These are phyloP conservation scores for Scelioninae gen. 2 DNA, from an alignment of 2,888 invertebrate species.

Conservation along the genomic window DNA sequence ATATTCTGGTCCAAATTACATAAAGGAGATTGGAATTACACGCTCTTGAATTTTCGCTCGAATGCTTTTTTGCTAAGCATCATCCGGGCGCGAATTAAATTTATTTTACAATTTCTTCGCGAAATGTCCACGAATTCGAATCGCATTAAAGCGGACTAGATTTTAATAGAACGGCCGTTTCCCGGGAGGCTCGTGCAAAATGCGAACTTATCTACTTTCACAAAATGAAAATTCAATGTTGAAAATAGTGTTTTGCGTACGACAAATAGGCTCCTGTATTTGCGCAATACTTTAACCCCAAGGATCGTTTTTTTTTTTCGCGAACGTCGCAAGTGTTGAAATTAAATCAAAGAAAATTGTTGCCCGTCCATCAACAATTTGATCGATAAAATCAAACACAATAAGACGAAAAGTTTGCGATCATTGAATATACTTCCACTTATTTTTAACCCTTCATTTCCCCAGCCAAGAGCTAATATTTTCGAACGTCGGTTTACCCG, in stretches of 20 bases:
- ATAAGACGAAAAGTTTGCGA: no score
- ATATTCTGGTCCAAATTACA: constrained; percentile 36
- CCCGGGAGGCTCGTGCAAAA: neutral
- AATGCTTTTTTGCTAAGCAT: constrained; percentile 14
- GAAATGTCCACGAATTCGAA: constrained; percentile 11
- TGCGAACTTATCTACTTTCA: constrained; percentile 14
- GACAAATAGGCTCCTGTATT: constrained; percentile 14
- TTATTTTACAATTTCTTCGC: constrained; percentile 21
- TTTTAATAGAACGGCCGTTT: constrained; percentile 5
- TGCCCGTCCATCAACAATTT: no score
- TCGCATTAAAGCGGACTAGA: constrained; percentile 17
- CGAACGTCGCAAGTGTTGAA: no score
- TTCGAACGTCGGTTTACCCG: no score
- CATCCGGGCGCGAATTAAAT: neutral
- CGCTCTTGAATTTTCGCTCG: constrained; percentile 10
- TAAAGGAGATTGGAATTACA: constrained; percentile 30
- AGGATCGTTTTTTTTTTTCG: no score
- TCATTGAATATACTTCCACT: no score
- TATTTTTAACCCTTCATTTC: no score
- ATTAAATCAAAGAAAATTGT: no score
- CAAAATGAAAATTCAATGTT: constrained; percentile 21
- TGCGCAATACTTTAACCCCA: no score
- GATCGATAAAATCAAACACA: no score
- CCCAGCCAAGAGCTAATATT: no score
- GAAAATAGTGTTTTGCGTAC: constrained; percentile 22